A percentile compares a stretch with the other conserved stretches of the same genome.
Conservation (phyloP, 2,888 invertebrate genomes). For the Caenorhabditis zanzibari region DNA sequence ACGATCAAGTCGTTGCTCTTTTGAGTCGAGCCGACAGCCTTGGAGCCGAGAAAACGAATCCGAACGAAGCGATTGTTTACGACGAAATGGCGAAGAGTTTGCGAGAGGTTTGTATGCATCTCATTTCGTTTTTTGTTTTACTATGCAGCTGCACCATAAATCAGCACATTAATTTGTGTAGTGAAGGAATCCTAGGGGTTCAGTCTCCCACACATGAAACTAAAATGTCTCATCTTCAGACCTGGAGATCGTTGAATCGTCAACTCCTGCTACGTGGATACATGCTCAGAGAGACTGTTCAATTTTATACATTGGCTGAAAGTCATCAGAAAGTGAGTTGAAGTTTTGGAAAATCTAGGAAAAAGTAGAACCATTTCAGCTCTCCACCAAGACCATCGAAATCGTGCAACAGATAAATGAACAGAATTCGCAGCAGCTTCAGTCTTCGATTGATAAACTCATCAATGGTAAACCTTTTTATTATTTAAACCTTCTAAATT, state of each 20-base stretch:
- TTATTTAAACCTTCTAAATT: too few species aligned
- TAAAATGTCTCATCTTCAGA: conserved; percentile 75
- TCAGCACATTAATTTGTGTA: conserved; percentile 51
- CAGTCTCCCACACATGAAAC: not conserved
- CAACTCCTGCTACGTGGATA: conserved; percentile 90
- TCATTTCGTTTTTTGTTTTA: conserved; percentile 12
- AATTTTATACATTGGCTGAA: conserved; percentile 87
- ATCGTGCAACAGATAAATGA: conserved; percentile 55
- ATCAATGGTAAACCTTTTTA: conserved; percentile 44
- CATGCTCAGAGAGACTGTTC: conserved; percentile 89
- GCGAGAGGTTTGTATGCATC: conserved; percentile 63
- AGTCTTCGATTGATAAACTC: conserved; percentile 50
- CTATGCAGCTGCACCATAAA: conserved; percentile 49
- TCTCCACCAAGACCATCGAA: conserved; percentile 56
- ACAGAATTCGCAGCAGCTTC: conserved; percentile 48
- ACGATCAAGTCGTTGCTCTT: conserved; percentile 92
- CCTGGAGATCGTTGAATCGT: conserved; percentile 91
- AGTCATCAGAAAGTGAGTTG: conserved; percentile 84
- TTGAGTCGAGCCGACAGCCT: conserved; percentile 92
- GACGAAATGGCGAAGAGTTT: conserved; percentile 72
- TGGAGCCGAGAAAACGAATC: conserved; percentile 87
- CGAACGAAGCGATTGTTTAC: conserved; percentile 83
- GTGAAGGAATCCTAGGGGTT: conserved; percentile 29
- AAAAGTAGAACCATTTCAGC: conserved; percentile 13
- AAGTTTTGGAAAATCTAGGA: not conserved